Evolutionary conservation across 2,888 invertebrate species (phyloP).

Genomic region (Dasypogon diadema): DNA sequence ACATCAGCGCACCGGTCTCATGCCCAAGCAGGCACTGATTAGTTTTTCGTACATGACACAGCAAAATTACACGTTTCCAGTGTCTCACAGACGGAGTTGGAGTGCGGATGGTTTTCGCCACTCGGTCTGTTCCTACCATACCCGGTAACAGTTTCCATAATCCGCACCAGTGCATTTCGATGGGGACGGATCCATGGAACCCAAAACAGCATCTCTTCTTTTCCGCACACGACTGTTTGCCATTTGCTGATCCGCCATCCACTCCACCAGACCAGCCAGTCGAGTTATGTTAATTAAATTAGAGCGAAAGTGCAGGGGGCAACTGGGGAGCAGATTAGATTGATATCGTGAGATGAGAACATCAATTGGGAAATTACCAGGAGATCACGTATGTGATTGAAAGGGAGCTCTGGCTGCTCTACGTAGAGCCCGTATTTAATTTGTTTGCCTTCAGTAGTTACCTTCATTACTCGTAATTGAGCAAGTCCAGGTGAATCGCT

Average conservation of each 20-base stretch:
- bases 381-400: conserved; percentile 49
- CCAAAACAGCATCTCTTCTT: not conserved
- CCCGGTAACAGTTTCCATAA: conserved; percentile 36
- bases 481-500: not conserved
- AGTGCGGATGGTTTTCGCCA: conserved; percentile 45
- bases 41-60: conserved; percentile 50
- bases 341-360: conserved; percentile 47
- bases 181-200: too few relatives aligned
- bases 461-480: conserved; percentile 43
- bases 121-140: conserved; percentile 11
- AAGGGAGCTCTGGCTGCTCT: conserved; percentile 11
- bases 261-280: too few relatives aligned
- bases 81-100: conserved; percentile 34
- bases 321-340: conserved; percentile 50
- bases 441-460: conserved; percentile 49
- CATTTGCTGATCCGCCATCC: conserved; percentile 29
- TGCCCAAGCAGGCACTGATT: conserved; percentile 38
- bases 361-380: conserved; percentile 48
- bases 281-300: conserved; percentile 50
- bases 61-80: conserved; percentile 47
- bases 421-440: conserved; percentile 28
- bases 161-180: not conserved
- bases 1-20: conserved; percentile 11
- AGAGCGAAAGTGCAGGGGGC: conserved; percentile 50
- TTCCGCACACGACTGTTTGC: conserved; percentile 21